A percentile compares a stretch with the other conserved stretches of the same genome.
Conservation (phyloP, 1,140 invertebrate species). For the Drosophila mayri region DNA sequence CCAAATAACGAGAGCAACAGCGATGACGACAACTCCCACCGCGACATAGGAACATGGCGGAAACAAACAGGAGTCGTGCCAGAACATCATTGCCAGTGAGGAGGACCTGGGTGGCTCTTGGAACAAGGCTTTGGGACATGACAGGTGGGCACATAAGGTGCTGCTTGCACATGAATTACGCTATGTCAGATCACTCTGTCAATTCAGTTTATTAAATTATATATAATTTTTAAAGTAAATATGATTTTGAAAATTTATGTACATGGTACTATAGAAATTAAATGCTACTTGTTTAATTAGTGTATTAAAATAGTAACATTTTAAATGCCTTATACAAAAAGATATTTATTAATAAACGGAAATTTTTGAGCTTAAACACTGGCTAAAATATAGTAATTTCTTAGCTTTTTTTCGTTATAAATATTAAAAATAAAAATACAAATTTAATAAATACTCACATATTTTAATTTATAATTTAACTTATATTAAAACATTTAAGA, state of each 20-base stretch:
- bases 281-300: background rate
- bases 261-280: background rate
- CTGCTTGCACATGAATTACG: constrained; percentile 3
- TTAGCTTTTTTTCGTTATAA: too few species aligned
- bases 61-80: constrained; percentile 51
- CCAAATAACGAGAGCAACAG: constrained; percentile 41
- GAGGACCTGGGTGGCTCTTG: constrained; percentile 9
- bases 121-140: background rate
- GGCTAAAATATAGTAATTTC: too few species aligned
- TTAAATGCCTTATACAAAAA: too few species aligned
- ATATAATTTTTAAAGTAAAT: background rate
- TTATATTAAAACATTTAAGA: too few species aligned
- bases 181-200: background rate
- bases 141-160: background rate
- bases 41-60: constrained; percentile 8
- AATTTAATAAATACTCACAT: too few species aligned
- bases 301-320: background rate
- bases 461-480: too few species aligned
- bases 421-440: too few species aligned
- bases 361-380: background rate
- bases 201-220: background rate
- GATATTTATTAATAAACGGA: background rate
- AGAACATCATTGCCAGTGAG: constrained; percentile 40
- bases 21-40: constrained; percentile 55
- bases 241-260: too few species aligned